Evolutionary conservation across 1,140 invertebrate genomes (phyloP).

Genomic region (Anastatus disparis): DNA sequence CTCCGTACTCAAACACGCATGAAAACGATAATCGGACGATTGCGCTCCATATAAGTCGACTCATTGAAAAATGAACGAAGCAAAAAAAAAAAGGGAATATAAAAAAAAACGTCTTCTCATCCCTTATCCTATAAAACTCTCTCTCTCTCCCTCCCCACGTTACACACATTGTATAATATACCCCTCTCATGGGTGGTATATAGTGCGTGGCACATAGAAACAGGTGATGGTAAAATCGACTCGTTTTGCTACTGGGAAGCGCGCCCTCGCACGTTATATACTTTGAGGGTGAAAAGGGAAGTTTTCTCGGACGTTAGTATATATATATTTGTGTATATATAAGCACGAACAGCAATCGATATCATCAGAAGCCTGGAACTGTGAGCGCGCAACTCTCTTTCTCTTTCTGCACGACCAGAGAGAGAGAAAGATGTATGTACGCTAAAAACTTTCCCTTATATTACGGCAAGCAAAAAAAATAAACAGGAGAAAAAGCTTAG

Average conservation of each 20-base stretch:
- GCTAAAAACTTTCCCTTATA: no score
- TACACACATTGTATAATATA: no score
- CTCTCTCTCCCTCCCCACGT: no score
- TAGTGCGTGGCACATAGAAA: conserved; percentile 6
- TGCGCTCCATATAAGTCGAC: not conserved
- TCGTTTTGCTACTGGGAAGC: not conserved
- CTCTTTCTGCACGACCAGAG: not conserved
- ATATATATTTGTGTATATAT: no score
- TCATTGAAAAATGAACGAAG: not conserved
- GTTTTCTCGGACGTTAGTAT: conserved; percentile 32
- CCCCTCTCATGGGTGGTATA: no score
- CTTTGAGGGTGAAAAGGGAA: conserved; percentile 21
- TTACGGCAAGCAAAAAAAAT: no score
- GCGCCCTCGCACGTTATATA: not conserved
- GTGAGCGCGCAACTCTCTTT: conserved; percentile 12
- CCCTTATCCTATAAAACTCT: no score
- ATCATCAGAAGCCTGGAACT: conserved; percentile 21
- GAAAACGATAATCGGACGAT: conserved; percentile 7
- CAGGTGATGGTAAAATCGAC: conserved; percentile 10
- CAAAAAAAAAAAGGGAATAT: not conserved
- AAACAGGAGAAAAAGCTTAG: no score
- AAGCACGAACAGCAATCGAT: conserved; percentile 32
- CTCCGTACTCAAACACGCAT: not conserved
- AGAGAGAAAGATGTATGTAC: not conserved
- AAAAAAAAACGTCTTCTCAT: not conserved